Percentiles rank a stretch among this genome's conserved stretches.
Evolutionary conservation across 1,140 invertebrate genomes (phyloP).

Genomic region (Lepidurus arcticus): DNA sequence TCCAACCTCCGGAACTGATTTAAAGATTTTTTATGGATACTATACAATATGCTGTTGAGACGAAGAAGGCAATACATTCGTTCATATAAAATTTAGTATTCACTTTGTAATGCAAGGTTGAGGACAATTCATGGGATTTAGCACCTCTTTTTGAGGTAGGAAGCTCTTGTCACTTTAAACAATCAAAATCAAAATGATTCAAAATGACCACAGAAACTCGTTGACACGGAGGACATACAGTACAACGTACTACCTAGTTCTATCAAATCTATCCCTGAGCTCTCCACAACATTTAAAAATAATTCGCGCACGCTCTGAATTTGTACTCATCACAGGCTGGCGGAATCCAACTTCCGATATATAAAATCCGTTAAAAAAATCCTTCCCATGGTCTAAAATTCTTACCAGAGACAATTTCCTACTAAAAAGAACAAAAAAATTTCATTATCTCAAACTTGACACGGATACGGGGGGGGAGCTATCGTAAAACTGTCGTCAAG

Average conservation of each 20-base stretch:
- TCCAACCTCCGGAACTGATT: neutral
- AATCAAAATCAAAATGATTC: neutral
- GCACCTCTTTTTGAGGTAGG: conserved; percentile 2
- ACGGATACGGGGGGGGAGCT: neutral
- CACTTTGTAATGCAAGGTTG: neutral
- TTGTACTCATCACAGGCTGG: conserved; percentile 21
- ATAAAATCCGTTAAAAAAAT: neutral
- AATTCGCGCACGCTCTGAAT: conserved; percentile 16
- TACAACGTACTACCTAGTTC: neutral
- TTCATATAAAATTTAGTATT: conserved; percentile 20
- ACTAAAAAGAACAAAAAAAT: neutral
- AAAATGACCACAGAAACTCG: neutral
- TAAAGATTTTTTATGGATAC: neutral
- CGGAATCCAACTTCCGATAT: conserved; percentile 17
- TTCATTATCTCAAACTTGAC: neutral
- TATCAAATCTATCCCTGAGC: conserved; percentile 8
- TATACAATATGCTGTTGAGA: neutral
- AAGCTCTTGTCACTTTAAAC: neutral
- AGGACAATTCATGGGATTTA: neutral
- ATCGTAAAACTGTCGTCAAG: neutral
- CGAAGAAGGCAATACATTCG: neutral
- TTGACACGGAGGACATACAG: neutral
- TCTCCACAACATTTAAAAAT: neutral
- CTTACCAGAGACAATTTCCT: neutral
- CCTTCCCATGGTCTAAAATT: neutral